Evolutionary conservation across 2,113 vertebrate species (phyloP).

Genomic region (Canis aureus): DNA sequence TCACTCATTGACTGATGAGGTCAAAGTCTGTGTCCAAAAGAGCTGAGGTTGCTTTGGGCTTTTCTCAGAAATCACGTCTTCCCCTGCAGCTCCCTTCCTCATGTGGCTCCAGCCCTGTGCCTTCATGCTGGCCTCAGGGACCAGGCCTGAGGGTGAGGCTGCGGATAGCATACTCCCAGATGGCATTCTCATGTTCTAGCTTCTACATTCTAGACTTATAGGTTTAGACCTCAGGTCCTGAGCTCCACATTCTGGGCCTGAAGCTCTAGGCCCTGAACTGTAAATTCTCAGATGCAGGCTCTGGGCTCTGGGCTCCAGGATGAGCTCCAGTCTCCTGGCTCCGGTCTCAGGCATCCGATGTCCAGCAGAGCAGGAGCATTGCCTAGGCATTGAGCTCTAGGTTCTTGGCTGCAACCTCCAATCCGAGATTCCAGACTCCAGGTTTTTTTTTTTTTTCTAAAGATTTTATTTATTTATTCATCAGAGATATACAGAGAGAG

Average conservation of each 20-base stretch:
- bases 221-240: neutral
- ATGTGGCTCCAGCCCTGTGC: neutral
- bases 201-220: too few relatives aligned
- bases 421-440: neutral
- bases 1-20: slow-evolving; percentile 68
- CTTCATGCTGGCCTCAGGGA: neutral
- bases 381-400: neutral
- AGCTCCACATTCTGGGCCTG: neutral
- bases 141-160: neutral
- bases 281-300: neutral
- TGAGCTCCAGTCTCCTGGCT: neutral
- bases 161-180: too few relatives aligned
- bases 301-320: neutral
- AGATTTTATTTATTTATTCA: too few relatives aligned
- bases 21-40: slow-evolving; percentile 75
- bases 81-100: neutral
- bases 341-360: neutral
- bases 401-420: neutral
- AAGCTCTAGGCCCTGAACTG: neutral
- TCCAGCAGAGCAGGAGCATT: neutral
- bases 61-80: slow-evolving; percentile 51
- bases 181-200: neutral
- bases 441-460: neutral
- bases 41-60: slow-evolving; percentile 74
- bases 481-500: too few relatives aligned